Base-by-base conservation (phyloP, 2,797 vertebrate species). In the Nothura maculosa region DNA sequence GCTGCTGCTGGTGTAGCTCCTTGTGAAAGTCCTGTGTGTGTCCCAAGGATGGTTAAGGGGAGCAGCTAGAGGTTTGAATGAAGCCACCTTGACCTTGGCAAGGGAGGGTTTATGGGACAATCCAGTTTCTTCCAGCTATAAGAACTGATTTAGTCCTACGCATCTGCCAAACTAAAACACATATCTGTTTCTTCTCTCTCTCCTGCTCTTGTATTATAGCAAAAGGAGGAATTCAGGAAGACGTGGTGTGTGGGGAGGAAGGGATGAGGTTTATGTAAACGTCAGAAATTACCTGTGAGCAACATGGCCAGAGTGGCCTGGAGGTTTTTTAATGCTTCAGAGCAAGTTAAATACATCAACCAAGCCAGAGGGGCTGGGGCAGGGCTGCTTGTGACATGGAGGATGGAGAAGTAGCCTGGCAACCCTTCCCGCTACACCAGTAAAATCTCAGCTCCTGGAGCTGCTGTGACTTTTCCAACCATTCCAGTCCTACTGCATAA, bases 401-500 rank as follows among this genome's bases (percentile, higher is more conserved):
- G 6, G 76, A 10, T 24, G 40, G 14, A 84, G 42, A 6, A 69
- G 78, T 57, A 77, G 25, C 21, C 24, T 14, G 2, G 9, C 20
- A 22, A 2, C 2, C 68, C 5, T 76, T n/a, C 17, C 10, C 66
- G 72, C 10, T 64, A 57, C 5, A 0, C 30, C 0, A 4, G 32
- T 4, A 68, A 54, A 25, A 20, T 6, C 64, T 34, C 52, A 30
- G 57, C 61, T 74, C 2, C 0, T 16, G 1, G n/a, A 13, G 36
- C 13, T 9, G 0, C 36, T 2, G 11, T 4, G 52, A 16, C 8
- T 43, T 50, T 54, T 45, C 20, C 45, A 34, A 0, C 9, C 2
- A 0, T 11, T 0, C 1, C 3, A 30, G 32, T 1, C 6, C 0
- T 4, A 22, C 17, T 30, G 17, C 4, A 1, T 7, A 2, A 64